Base-by-base conservation (phyloP, 2,113 vertebrate species). In the Physeter macrocephalus region DNA sequence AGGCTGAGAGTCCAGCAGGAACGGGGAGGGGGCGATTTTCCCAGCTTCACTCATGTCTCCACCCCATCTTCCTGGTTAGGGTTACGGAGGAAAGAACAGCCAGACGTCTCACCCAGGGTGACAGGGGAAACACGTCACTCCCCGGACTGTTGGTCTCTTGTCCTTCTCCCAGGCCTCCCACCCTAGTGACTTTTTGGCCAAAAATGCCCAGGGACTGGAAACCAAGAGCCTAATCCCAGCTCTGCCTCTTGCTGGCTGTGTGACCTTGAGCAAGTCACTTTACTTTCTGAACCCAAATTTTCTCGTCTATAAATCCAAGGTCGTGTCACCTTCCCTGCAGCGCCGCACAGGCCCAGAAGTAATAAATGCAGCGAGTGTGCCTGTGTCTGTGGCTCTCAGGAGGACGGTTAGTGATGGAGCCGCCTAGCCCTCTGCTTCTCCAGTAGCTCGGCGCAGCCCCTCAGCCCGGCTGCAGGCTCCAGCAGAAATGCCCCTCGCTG, bases 281-380 rank as follows among this genome's bases (percentile, higher is more conserved):
- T 20, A 18, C 3, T 87, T 54, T 78, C 61, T 83, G 75, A 72
- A 62, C 13, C n/a, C 0, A 1, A 18, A 34, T n/a, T 36, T 57
- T 34, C 20, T 49, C 0, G 2, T 36, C 61, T 52, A 0, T 64
- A 61, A 78, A 64, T 2, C 2, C 0, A 20, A 23, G 31, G 7
- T 43, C 14, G 67, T 2, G 54, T 84, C 81, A 6, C 75, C 43
- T 62, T 11, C 34, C 18, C 66, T 8, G 66, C 27, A 17, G n/a
- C 4, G 12, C 27, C 54, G 0, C 31, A 8, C 3, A 0, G 15
- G 49, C 18, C 31, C 31, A 2, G 52, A 11, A 27, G 34, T 34
- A 6, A 74, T 18, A 12, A 1, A 17, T 25, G n/a, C 9, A 14
- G 59, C 5, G 0, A 14, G 9, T 12, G 4, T 10, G 7, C 11